Evolutionary conservation across 2,113 vertebrate genomes (phyloP).

Genomic region (Ciconia stormi): DNA sequence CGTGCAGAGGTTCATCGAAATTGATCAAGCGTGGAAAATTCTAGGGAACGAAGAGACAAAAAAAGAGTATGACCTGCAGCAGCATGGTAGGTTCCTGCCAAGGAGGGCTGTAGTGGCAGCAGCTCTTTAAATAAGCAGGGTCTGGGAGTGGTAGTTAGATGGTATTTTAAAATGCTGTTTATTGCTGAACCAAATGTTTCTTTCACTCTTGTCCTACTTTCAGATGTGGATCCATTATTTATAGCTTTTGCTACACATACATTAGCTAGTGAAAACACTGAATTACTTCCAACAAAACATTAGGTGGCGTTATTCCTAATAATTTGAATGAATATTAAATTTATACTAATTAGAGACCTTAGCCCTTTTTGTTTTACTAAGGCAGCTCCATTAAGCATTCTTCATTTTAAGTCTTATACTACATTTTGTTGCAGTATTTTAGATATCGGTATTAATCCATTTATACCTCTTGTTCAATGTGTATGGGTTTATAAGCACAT

Average conservation of each 20-base stretch:
- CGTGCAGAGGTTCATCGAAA: conserved; percentile 83
- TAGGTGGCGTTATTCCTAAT: conserved; percentile 40
- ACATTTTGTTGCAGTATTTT: background rate
- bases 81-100: conserved; percentile 77
- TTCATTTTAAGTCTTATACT: background rate
- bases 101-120: conserved; percentile 45
- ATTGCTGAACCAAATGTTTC: conserved; percentile 36
- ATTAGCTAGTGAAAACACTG: conserved; percentile 48
- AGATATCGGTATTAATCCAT: background rate
- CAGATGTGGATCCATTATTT: conserved; percentile 60
- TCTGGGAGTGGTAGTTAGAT: conserved; percentile 24
- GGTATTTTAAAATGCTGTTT: conserved; percentile 47
- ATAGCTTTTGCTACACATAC: conserved; percentile 48
- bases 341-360: conserved; percentile 16
- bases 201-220: conserved; percentile 38
- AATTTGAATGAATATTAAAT: conserved; percentile 45
- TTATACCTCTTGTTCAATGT: background rate
- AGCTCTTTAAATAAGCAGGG: conserved; percentile 39
- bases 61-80: conserved; percentile 85
- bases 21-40: conserved; percentile 89
- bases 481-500: background rate
- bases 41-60: conserved; percentile 85
- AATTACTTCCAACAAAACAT: conserved; percentile 34
- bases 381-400: conserved; percentile 24
- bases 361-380: conserved; percentile 7